Evolutionary conservation across 2,888 invertebrate genomes (phyloP), one percentile per base, ranked within the genome.

Genomic region (Panorpa germanica): DNA sequence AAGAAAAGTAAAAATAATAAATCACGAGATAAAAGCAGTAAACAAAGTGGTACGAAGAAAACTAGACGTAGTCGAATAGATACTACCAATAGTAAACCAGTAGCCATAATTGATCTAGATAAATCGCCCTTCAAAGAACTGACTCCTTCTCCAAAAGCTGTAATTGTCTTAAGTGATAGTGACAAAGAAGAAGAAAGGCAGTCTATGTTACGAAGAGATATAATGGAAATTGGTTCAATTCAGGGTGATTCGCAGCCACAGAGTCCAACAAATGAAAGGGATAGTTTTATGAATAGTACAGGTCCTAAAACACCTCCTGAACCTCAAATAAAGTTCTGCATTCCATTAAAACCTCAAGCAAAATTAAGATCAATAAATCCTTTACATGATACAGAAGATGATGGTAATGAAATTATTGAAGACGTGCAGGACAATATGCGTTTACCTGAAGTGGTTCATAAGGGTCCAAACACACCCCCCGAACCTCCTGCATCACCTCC

Each of bases 61-160:
- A 49, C 28, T 36, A 47, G 32, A 34, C 5, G 31, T 31, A 40
- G 47, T 4, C 44, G 48, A 32, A 40, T 38, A 32, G 39, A 40
- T 20, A 56, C 59, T 4, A 58, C 58, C 6, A 64, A 64, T 31
- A 62, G 69, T 32, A 80, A 76, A 48, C 82, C 83, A 2, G 74
- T 82, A 6, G 83, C 82, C 12, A 78, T 83, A 34, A 83, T 85
- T 41, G 83, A 83, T 56, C 57, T 83, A 39, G 82, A 81, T 45
- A 69, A 77, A 39, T 82, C 82, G 33, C 85, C 83, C 5, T 82
- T 82, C 57, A 70, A 77, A 45, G 81, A 82, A 48, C 64, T 81
- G 35, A 73, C 74, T 9, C 78, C 80, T 6, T 77, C 80, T 29
- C 82, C 81, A 2, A 64, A 71, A 37, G 75, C 80, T 50, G 65